These are phyloP conservation scores for Brachystomella parvula DNA, from an alignment of 1,140 invertebrate genomes.

Conservation along the genomic window DNA sequence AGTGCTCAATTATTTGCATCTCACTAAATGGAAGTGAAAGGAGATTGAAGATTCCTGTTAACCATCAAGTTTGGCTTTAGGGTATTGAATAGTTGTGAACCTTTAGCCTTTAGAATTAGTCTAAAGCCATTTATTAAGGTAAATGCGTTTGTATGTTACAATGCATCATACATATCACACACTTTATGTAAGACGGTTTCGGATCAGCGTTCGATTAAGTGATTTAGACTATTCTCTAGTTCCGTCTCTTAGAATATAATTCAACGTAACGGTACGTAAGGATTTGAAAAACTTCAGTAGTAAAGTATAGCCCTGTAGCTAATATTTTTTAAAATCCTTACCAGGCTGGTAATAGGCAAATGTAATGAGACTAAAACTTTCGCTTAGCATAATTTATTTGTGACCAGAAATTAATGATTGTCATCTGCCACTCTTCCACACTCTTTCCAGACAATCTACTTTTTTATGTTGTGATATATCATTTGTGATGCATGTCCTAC, in stretches of 20 bases:
- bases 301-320: not conserved
- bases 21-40: constrained; percentile 20
- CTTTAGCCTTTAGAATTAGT: not conserved
- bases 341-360: not conserved
- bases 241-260: too few relatives aligned
- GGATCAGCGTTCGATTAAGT: too few relatives aligned
- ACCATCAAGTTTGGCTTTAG: not conserved
- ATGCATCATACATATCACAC: not conserved
- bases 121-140: not conserved
- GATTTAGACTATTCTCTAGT: too few relatives aligned
- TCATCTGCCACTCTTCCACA: not conserved
- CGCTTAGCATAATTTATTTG: not conserved
- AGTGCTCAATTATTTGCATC: constrained; percentile 37
- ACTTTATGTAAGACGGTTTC: too few relatives aligned
- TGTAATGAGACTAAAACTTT: not conserved
- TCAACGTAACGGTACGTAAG: not conserved
- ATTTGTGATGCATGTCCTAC: constrained; percentile 24
- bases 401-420: not conserved
- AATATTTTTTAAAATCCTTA: not conserved
- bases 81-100: not conserved
- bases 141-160: not conserved
- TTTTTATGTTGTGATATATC: constrained; percentile 27
- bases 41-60: not conserved
- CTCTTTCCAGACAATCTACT: constrained; percentile 16
- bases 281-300: not conserved